These are phyloP conservation scores for Neolamprologus modestus DNA, from an alignment of 2,113 vertebrate species.

Conservation along the genomic window DNA sequence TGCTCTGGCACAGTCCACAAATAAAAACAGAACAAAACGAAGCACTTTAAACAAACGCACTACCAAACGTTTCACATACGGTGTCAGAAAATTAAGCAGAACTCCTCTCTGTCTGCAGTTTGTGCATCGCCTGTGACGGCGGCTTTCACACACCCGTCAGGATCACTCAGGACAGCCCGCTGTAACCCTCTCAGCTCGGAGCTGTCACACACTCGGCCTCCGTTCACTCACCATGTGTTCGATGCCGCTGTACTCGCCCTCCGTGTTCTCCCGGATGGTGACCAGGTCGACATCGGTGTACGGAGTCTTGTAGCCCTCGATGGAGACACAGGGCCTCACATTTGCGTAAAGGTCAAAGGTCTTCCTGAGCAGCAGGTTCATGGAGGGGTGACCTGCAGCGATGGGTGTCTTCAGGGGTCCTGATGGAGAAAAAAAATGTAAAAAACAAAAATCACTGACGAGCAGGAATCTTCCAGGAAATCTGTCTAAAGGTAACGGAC, in stretches of 20 bases:
- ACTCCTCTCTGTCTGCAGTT: background rate
- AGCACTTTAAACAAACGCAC: background rate
- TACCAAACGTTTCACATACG: background rate
- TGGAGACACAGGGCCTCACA: slow-evolving; percentile 89
- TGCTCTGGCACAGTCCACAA: background rate
- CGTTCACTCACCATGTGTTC: slow-evolving; percentile 81
- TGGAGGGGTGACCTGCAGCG: slow-evolving; percentile 92
- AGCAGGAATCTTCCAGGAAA: background rate
- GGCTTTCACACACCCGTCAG: background rate
- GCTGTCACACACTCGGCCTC: background rate
- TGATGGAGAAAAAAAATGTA: background rate
- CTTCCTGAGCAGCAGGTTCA: slow-evolving; percentile 91
- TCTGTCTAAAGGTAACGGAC: fast-evolving
- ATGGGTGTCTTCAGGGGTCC: slow-evolving; percentile 95
- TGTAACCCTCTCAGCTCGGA: background rate
- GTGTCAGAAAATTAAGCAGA: background rate
- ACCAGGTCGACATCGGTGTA: slow-evolving; percentile 78
- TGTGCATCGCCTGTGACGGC: background rate
- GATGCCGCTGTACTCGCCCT: slow-evolving; percentile 92
- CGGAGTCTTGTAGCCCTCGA: slow-evolving; percentile 91
- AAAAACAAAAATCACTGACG: fast-evolving
- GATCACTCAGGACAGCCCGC: background rate
- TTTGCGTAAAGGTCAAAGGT: slow-evolving; percentile 96
- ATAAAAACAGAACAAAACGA: background rate
- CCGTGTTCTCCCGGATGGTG: slow-evolving; percentile 72